A percentile compares a stretch with the other conserved stretches of the same genome.
These are phyloP conservation scores for Schizothorax lantsangensis DNA, from an alignment of 2,797 vertebrate species.

Conservation along the genomic window DNA sequence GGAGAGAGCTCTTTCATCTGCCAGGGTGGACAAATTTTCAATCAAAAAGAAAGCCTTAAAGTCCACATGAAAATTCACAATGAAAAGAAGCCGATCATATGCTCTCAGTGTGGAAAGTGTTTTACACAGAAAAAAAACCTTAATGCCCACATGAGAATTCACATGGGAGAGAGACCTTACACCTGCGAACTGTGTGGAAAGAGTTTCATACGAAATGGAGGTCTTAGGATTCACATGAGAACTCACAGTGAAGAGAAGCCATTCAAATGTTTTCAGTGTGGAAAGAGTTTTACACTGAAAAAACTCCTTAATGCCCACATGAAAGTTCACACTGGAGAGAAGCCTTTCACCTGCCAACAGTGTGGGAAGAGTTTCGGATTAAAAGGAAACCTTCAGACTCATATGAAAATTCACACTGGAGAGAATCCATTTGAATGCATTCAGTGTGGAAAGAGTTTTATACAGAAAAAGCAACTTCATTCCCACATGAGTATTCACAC, in stretches of 20 bases:
- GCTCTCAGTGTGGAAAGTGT: neutral
- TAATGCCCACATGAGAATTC: neutral
- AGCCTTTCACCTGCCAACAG: neutral
- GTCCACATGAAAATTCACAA: neutral
- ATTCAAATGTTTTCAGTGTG: neutral
- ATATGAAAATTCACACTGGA: neutral
- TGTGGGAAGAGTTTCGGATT: neutral
- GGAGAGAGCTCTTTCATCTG: neutral
- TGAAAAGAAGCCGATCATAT: neutral
- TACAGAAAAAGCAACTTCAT: no score
- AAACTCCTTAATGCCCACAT: no score
- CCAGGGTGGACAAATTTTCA: neutral
- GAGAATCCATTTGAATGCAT: neutral
- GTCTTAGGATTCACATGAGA: no score
- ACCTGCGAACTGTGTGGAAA: neutral
- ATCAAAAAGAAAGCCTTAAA: neutral
- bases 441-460: no score
- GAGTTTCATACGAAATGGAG: neutral
- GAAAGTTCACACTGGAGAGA: neutral
- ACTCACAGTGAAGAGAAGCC: neutral
- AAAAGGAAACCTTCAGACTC: constrained; percentile 8
- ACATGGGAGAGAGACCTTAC: neutral
- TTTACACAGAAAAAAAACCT: neutral
- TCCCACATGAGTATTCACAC: no score
- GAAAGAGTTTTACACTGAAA: neutral